Conservation (phyloP, 2,888 invertebrate species). For the Melipona bicolor region DNA sequence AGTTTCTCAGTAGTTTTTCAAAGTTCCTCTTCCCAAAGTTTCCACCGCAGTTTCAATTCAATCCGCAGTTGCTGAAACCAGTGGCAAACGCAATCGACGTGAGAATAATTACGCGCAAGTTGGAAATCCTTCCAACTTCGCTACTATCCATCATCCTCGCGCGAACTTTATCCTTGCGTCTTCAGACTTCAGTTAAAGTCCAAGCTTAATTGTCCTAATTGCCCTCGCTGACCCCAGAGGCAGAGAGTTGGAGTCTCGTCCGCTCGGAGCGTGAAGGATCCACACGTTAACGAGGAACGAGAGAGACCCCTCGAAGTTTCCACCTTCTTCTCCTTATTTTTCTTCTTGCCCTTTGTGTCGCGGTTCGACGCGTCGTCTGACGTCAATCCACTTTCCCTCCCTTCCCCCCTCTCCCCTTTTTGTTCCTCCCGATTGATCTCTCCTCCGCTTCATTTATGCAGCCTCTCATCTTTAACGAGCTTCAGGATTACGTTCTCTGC, state of each 20-base stretch:
- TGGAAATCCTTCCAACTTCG: no score
- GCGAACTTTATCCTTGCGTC: no score
- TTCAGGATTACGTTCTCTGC: not conserved
- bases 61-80: no score
- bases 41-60: no score
- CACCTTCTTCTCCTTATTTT: no score
- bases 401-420: not conserved
- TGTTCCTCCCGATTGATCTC: not conserved
- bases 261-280: not conserved
- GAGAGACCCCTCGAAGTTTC: constrained; percentile 1
- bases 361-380: not conserved
- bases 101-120: no score
- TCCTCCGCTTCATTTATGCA: not conserved
- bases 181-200: not conserved
- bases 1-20: no score
- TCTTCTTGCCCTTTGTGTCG: no score
- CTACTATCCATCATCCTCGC: no score
- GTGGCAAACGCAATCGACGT: no score
- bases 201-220: not conserved
- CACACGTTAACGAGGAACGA: not conserved
- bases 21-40: no score
- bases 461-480: constrained; percentile 8
- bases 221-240: not conserved
- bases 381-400: not conserved
- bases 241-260: not conserved